Percentiles rank a stretch among this genome's conserved stretches.
These are phyloP conservation scores for Calypte anna DNA, from an alignment of 2,113 vertebrate species.

Conservation along the genomic window DNA sequence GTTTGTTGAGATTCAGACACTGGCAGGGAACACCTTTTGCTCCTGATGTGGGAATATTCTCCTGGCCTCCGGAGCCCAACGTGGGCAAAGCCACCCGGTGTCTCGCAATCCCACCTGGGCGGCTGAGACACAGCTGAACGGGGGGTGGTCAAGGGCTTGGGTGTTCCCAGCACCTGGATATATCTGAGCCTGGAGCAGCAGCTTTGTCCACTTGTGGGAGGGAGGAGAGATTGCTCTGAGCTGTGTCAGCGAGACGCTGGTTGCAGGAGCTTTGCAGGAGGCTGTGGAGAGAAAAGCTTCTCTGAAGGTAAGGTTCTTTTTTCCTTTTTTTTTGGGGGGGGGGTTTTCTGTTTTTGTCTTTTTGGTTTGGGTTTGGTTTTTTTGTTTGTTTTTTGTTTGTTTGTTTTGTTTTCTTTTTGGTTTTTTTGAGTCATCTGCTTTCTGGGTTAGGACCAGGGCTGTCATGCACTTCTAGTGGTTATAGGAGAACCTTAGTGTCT, in stretches of 20 bases:
- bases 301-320: background rate
- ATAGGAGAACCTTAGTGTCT: background rate
- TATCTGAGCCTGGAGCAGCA: background rate
- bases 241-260: background rate
- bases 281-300: background rate
- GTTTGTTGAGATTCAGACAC: accelerated
- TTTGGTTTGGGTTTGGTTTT: background rate
- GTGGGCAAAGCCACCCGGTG: background rate
- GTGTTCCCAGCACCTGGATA: accelerated
- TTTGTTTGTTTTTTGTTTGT: background rate
- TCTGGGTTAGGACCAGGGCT: background rate
- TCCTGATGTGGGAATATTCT: accelerated
- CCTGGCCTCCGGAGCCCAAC: accelerated
- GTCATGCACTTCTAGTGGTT: accelerated
- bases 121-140: background rate
- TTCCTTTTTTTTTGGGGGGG: background rate
- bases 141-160: background rate
- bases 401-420: background rate
- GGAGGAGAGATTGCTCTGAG: background rate
- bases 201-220: background rate
- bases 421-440: background rate
- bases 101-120: accelerated
- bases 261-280: background rate
- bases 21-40: background rate
- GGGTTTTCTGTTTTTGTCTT: too few species aligned